Evolutionary conservation across 2,888 invertebrate genomes (phyloP).

Genomic region (Oithona nana): DNA sequence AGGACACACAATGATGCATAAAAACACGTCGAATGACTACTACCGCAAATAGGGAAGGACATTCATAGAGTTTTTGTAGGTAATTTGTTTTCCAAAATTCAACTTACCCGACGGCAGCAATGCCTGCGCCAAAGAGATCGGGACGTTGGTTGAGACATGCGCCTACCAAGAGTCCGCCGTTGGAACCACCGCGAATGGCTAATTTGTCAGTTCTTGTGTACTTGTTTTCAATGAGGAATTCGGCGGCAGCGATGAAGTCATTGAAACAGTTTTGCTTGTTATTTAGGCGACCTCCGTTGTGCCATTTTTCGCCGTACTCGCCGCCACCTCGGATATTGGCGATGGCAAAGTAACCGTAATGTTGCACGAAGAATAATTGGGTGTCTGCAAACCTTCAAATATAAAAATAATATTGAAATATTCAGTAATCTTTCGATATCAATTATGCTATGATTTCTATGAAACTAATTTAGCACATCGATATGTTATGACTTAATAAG

Average conservation of each 20-base stretch:
- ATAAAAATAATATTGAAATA: too few species aligned
- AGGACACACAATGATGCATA: too few species aligned
- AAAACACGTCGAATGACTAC: too few species aligned
- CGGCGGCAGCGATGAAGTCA: conserved; percentile 81
- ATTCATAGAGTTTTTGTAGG: too few species aligned
- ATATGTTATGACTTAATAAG: too few species aligned
- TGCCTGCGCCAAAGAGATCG: conserved; percentile 74
- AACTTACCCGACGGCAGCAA: conserved; percentile 78
- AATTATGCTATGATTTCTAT: too few species aligned
- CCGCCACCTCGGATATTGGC: conserved; percentile 31
- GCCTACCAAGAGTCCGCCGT: conserved; percentile 87
- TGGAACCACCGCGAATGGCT: conserved; percentile 83
- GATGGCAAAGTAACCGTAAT: conserved; percentile 53
- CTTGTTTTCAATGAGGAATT: conserved; percentile 58
- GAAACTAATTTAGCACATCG: too few species aligned
- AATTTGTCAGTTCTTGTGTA: conserved; percentile 56
- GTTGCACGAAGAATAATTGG: conserved; percentile 66
- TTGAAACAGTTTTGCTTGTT: conserved; percentile 96
- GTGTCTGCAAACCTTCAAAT: conserved; percentile 34
- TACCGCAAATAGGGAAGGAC: too few species aligned
- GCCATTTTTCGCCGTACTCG: conserved; percentile 95
- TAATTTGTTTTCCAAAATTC: too few species aligned
- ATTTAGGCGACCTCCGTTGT: conserved; percentile 66
- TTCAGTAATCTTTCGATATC: too few species aligned
- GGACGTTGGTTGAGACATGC: conserved; percentile 89